Base-by-base conservation (phyloP, 2,888 invertebrate genomes). In the Xanthia icteritia region DNA sequence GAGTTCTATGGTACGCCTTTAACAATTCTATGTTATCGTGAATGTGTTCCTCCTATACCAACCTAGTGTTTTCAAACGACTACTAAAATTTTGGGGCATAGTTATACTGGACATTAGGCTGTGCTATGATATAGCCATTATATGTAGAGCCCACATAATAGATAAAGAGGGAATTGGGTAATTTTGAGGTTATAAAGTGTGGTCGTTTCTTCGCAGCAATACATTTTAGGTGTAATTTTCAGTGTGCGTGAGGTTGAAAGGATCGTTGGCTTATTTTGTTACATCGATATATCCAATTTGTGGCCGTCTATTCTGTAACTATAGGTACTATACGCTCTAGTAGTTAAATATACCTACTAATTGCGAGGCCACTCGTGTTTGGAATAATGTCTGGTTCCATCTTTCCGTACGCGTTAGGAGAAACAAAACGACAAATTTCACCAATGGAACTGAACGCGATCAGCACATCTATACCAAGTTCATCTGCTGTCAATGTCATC, bases 111-210 rank as follows among this genome's bases (percentile, higher is more conserved):
- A n/a, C 76, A 76, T 81, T 76, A 75, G 56, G 60, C 27, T 36
- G 4, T 56, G 20, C 63, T 73, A 66, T 67, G 48, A 45, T 71
- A 36, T 61, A 77, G 73, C 76, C 76, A 69, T 75, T 87, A 73
- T 83, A 80, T 58, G 58, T 66, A 70, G 73, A 51, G 45, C 76
- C 23, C 74, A 56, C 61, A 70, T 78, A 45, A 68, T 58, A 76
- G 75, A 86, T 79, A 86, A 76, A 76, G 61, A 54, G 63, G 39
- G 66, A 82, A 82, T 82, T 73, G 72, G 76, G 77, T 76, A 68
- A 76, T 82, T 81, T 73, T 65, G 56, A 39, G 65, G 39, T 64
- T 67, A 80, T 85, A 87, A 85, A 77, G 71, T 78, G 85, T 68
- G 76, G 72, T 63, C 69, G 79, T 86, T 86, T 78, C 77, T 76